A percentile compares a stretch with the other conserved stretches of the same genome.
These are phyloP conservation scores for Isaurus tuberculatus DNA, from an alignment of 92 coral and sea anemone species.

Conservation along the genomic window DNA sequence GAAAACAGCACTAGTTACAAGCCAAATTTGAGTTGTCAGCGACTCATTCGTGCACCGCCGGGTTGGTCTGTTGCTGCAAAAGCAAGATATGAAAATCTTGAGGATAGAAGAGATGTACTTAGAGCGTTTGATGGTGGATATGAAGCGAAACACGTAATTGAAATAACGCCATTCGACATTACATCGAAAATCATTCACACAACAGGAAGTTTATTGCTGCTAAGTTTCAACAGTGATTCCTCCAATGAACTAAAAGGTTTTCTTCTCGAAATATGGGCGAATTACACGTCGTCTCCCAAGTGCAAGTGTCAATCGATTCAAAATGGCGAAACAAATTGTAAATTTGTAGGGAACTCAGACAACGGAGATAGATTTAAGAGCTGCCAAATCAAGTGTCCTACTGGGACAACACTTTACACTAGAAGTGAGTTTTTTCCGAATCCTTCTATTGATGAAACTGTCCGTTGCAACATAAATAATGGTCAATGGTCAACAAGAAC, in stretches of 20 bases:
- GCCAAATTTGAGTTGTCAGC: slow-evolving; percentile 28
- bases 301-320: slow-evolving; percentile 32
- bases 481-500: slow-evolving; percentile 13
- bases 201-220: slow-evolving; percentile 30
- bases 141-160: slow-evolving; percentile 38
- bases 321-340: slow-evolving; percentile 24
- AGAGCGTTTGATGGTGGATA: slow-evolving; percentile 29
- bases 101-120: not conserved
- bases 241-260: not conserved
- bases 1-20: slow-evolving; percentile 41
- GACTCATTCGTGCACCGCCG: slow-evolving; percentile 15
- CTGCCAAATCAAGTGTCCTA: slow-evolving; percentile 30
- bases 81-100: slow-evolving; percentile 22
- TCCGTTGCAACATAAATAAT: slow-evolving; percentile 27
- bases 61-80: slow-evolving; percentile 44
- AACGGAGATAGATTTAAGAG: slow-evolving; percentile 34
- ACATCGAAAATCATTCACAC: not conserved
- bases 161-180: slow-evolving; percentile 24
- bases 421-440: slow-evolving; percentile 9
- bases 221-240: slow-evolving; percentile 28
- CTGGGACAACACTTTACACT: slow-evolving; percentile 15
- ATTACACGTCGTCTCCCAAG: slow-evolving; percentile 25
- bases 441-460: not conserved
- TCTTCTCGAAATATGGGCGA: slow-evolving; percentile 38
- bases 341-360: not conserved